Evolutionary conservation across 2,888 invertebrate genomes (phyloP).

Genomic region (Phengaris alcon): DNA sequence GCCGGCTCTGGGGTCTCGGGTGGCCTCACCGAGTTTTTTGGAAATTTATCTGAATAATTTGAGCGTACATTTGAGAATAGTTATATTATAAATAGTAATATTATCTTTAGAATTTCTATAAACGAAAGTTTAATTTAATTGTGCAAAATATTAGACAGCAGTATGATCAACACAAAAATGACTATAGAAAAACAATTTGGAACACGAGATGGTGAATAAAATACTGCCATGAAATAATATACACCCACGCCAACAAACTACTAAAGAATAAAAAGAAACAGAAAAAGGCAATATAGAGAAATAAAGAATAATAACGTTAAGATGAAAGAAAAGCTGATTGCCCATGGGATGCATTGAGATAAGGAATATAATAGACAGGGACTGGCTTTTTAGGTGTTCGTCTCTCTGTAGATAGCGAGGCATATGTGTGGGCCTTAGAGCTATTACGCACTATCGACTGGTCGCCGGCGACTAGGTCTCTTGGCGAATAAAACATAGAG

Average conservation of each 20-base stretch:
- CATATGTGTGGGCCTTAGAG: background rate
- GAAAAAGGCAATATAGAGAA: constrained; percentile 20
- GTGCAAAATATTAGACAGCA: background rate
- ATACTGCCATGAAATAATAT: background rate
- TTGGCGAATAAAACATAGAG: no score
- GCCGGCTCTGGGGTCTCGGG: no score
- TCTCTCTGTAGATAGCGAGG: constrained; percentile 12
- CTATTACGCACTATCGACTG: no score
- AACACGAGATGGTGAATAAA: background rate
- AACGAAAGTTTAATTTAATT: background rate
- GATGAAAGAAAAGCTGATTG: constrained; percentile 32
- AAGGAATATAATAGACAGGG: constrained; percentile 30
- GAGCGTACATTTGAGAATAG: no score
- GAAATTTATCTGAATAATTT: no score
- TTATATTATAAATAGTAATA: no score
- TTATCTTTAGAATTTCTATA: no score
- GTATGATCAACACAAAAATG: background rate
- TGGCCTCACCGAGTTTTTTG: no score
- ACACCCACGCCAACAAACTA: constrained; percentile 21
- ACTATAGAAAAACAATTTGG: background rate
- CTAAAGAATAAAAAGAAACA: constrained; percentile 27
- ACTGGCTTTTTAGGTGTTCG: constrained; percentile 31
- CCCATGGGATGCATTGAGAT: constrained; percentile 34
- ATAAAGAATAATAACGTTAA: constrained; percentile 1
- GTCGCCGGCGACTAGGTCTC: no score